Evolutionary conservation across 2,113 vertebrate genomes (phyloP).

Genomic region (Podocnemis expansa): DNA sequence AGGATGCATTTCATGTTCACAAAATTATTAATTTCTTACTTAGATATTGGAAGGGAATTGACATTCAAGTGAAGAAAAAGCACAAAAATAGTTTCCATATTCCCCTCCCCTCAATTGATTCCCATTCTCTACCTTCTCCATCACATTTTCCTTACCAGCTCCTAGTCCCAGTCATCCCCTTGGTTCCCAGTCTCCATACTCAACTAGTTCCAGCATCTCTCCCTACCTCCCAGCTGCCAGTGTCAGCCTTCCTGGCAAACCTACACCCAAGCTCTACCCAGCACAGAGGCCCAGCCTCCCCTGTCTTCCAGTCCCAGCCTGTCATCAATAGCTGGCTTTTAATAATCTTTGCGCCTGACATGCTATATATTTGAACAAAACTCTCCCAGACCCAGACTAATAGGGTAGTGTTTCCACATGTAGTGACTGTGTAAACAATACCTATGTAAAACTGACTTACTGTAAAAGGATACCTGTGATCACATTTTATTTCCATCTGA

Average conservation of each 20-base stretch:
- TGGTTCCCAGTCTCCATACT: neutral
- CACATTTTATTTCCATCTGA: slow-evolving; percentile 58
- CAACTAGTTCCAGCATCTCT: neutral
- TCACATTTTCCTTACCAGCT: neutral
- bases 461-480: slow-evolving; percentile 66
- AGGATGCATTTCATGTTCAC: neutral
- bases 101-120: neutral
- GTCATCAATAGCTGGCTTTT: neutral
- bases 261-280: neutral
- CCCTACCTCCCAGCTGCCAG: neutral
- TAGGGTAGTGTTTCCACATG: neutral
- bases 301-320: neutral
- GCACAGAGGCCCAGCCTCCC: neutral
- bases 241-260: neutral
- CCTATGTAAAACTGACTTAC: slow-evolving; percentile 58
- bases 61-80: neutral
- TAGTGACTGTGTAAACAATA: slow-evolving; percentile 30
- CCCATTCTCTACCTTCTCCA: neutral
- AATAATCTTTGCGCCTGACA: neutral
- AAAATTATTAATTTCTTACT: neutral
- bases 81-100: neutral
- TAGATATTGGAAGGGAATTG: neutral
- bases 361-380: neutral
- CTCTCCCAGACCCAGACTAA: neutral
- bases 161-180: neutral